These are phyloP conservation scores for Cremastinae sp. DNA, from an alignment of 2,888 invertebrate genomes.

Conservation along the genomic window DNA sequence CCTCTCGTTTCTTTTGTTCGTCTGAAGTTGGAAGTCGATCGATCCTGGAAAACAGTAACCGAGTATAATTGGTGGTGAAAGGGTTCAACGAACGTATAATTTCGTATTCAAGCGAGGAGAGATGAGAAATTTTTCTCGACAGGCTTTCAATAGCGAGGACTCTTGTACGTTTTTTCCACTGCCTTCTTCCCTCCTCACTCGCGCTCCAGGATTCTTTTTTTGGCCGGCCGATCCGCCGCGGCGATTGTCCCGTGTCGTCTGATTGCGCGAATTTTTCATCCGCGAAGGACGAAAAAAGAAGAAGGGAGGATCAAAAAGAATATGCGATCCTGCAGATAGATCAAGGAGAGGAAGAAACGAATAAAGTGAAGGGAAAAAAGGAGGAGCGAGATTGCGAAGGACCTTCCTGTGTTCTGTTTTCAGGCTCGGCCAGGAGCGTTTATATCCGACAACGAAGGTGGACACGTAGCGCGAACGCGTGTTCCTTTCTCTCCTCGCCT, in stretches of 20 bases:
- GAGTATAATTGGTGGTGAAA: constrained; percentile 44
- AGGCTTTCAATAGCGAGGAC: constrained; percentile 64
- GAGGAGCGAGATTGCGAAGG: constrained; percentile 32
- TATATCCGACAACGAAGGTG: constrained; percentile 53
- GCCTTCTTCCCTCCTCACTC: constrained; percentile 13
- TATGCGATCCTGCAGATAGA: constrained; percentile 31
- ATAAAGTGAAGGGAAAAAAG: constrained; percentile 18
- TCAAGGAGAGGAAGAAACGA: constrained; percentile 5
- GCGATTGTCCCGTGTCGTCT: constrained; percentile 63
- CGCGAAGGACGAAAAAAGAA: constrained; percentile 45
- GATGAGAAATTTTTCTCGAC: constrained; percentile 53
- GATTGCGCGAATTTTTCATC: constrained; percentile 64
- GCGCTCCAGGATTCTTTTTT: constrained; percentile 58
- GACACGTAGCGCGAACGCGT: constrained; percentile 51
- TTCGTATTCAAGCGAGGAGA: constrained; percentile 35
- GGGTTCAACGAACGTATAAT: constrained; percentile 53
- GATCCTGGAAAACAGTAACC: constrained; percentile 1
- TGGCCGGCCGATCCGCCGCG: constrained; percentile 55
- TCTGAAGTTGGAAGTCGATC: constrained; percentile 27
- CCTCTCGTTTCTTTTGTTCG: constrained; percentile 15
- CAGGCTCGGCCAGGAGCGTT: constrained; percentile 50
- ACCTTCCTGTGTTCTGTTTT: constrained; percentile 44
- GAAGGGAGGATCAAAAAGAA: constrained; percentile 35
- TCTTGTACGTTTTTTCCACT: not conserved
- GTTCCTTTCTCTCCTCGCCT: constrained; percentile 38